Evolutionary conservation across 1,140 invertebrate genomes (phyloP).

Genomic region (Drosophila lowei): DNA sequence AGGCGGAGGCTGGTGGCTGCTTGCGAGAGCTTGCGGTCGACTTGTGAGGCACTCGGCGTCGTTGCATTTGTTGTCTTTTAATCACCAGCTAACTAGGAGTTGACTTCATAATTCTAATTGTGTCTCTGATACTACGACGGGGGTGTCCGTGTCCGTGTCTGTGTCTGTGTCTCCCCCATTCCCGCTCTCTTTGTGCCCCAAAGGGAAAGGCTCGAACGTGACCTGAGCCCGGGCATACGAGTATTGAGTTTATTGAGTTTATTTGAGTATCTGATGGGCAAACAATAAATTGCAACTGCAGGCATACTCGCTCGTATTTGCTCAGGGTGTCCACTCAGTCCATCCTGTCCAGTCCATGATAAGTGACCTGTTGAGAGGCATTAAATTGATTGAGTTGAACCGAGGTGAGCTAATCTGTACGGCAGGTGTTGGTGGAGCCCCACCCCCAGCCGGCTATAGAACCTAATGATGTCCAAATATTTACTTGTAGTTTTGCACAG

Average conservation of each 20-base stretch:
- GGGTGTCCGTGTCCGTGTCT: not conserved
- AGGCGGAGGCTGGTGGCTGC: not conserved
- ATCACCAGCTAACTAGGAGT: slow-evolving; percentile 73
- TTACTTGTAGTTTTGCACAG: slow-evolving; percentile 39
- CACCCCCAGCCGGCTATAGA: slow-evolving; percentile 26
- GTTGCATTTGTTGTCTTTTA: slow-evolving; percentile 75
- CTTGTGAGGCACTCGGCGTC: slow-evolving; percentile 63
- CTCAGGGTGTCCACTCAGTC: slow-evolving; percentile 14
- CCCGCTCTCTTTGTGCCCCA: not conserved
- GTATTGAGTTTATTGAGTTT: slow-evolving; percentile 34
- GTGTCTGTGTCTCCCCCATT: not conserved
- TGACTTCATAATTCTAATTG: slow-evolving; percentile 78
- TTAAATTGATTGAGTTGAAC: slow-evolving; percentile 35
- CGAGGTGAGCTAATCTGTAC: slow-evolving; percentile 43
- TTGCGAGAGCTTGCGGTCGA: slow-evolving; percentile 47
- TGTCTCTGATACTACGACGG: slow-evolving; percentile 37
- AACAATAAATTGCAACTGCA: slow-evolving; percentile 75
- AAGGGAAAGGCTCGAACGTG: slow-evolving; percentile 25
- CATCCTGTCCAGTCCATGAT: slow-evolving; percentile 23
- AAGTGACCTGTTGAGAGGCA: slow-evolving; percentile 66
- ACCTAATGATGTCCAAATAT: slow-evolving; percentile 57
- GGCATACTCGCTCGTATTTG: slow-evolving; percentile 48
- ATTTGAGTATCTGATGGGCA: slow-evolving; percentile 45
- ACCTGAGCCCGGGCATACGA: slow-evolving; percentile 28
- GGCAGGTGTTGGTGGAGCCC: slow-evolving; percentile 23